Base-by-base conservation (phyloP, 1,140 invertebrate genomes). In the Dendrolimus kikuchii region DNA sequence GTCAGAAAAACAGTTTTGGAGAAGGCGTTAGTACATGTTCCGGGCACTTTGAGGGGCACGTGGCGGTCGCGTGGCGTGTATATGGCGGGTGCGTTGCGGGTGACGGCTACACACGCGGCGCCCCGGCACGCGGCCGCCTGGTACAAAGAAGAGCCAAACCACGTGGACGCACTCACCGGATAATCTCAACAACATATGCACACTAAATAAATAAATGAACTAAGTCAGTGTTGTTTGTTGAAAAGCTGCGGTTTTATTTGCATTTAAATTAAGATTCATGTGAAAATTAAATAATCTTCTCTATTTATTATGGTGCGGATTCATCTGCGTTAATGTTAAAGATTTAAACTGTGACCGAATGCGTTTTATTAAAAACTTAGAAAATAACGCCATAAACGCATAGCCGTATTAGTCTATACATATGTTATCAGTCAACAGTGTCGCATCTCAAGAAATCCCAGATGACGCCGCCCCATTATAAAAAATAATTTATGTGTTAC, bases 201-300 rank as follows among this genome's bases (percentile, higher is more conserved):
- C 23, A 51, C 49, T 74, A 81, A 81, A 81, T 81, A 84, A 84
- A 84, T 84, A 81, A 84, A 81, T 84, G 81, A 84, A 80, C 68
- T 64, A 59, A 79, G 62, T 73, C 67, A 46, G 64, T 39, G 55
- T 49, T 55, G 59, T 62, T 66, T 53, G 45, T 44, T 49, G 10
- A 45, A 48, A 53, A 59, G 37, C 44, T 53, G 60, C 47, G 50
- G 53, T 61, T 64, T 54, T 61, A 58, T 58, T 59, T 63, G 50
- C 51, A 74, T 73, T 73, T 62, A 60, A 70, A 68, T 68, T 66
- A 77, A 77, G 54, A 67, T 57, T 57, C 67, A 63, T 75, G 74
- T 52, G 72, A 77, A 74, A 53, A 42, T 50, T 44, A 45, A 57
- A n/a, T 23, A 23, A 23, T 23, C 23, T 23, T 23, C 3, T 23